phyloP scores from a whole-genome alignment of 2,888 invertebrate genomes.

The Pollenia griseotomentosa region DNA sequence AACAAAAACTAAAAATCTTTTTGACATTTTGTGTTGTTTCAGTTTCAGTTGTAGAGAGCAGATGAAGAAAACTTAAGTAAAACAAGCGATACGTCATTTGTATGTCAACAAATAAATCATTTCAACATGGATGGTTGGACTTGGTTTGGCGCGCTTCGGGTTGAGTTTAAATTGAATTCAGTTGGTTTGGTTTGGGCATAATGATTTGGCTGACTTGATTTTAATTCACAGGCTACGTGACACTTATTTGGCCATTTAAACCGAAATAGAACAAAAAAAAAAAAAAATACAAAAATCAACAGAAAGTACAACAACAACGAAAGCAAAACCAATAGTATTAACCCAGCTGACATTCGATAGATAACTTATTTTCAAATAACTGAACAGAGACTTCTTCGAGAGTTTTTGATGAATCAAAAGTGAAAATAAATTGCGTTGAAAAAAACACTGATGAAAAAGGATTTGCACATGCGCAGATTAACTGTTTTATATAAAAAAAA shows the following conservation, averaged over 20 bases:
- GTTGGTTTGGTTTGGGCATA: background rate
- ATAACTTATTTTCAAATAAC: too few species aligned
- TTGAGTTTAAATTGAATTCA: background rate
- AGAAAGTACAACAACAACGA: background rate
- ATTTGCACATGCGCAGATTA: too few species aligned
- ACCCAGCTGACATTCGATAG: background rate
- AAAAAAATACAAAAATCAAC: background rate
- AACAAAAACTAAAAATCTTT: constrained; percentile 7
- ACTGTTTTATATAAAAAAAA: too few species aligned
- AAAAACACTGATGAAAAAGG: too few species aligned
- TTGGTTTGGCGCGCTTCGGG: background rate
- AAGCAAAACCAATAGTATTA: constrained; percentile 24
- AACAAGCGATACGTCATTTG: constrained; percentile 62
- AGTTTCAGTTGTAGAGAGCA: background rate
- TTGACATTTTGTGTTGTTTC: constrained; percentile 30
- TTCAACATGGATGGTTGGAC: constrained; percentile 52
- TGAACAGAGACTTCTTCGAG: too few species aligned
- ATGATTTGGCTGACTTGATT: constrained; percentile 53
- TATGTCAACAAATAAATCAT: constrained; percentile 69
- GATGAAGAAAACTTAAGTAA: constrained; percentile 46
- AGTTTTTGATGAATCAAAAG: too few species aligned
- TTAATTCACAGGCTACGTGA: constrained; percentile 57
- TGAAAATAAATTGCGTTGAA: too few species aligned
- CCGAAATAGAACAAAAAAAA: background rate
- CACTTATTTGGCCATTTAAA: constrained; percentile 66